Percentiles rank a stretch among this genome's conserved stretches.
These are phyloP conservation scores for Danio jaintianensis DNA, from an alignment of 2,797 vertebrate genomes.

Conservation along the genomic window DNA sequence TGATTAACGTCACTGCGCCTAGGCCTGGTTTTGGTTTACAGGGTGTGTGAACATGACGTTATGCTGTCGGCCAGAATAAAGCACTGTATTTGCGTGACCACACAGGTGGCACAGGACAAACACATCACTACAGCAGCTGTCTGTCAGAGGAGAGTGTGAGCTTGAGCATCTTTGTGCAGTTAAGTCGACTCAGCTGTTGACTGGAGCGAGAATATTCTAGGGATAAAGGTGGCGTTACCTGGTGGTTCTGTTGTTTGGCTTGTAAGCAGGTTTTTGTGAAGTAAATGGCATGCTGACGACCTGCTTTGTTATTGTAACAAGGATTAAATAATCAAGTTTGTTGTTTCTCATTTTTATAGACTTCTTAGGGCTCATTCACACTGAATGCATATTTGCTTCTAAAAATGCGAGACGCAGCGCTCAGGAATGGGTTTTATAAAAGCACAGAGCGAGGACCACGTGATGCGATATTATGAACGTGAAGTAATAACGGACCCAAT, in stretches of 20 bases:
- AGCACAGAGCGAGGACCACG: too few species aligned
- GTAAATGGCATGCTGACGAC: neutral
- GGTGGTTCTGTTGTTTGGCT: neutral
- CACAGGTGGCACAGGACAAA: neutral
- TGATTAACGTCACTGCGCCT: neutral
- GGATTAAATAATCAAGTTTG: neutral
- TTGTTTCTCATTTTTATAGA: neutral
- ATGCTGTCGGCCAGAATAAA: neutral
- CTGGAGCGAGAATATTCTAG: neutral
- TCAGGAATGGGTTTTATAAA: too few species aligned
- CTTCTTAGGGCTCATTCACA: too few species aligned
- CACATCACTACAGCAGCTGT: neutral
- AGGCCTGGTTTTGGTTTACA: neutral
- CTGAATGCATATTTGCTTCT: too few species aligned
- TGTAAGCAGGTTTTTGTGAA: neutral
- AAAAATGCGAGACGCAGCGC: too few species aligned
- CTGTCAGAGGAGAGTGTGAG: neutral
- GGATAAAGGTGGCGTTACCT: neutral
- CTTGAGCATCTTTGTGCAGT: neutral
- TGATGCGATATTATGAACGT: too few species aligned
- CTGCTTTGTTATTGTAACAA: neutral
- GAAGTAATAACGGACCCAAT: too few species aligned
- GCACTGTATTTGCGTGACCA: constrained; percentile 7
- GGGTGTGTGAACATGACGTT: constrained; percentile 1
- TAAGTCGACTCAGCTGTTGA: neutral